phyloP scores from a whole-genome alignment of 1,140 invertebrate genomes.

The Gonatopus flavifemur region DNA sequence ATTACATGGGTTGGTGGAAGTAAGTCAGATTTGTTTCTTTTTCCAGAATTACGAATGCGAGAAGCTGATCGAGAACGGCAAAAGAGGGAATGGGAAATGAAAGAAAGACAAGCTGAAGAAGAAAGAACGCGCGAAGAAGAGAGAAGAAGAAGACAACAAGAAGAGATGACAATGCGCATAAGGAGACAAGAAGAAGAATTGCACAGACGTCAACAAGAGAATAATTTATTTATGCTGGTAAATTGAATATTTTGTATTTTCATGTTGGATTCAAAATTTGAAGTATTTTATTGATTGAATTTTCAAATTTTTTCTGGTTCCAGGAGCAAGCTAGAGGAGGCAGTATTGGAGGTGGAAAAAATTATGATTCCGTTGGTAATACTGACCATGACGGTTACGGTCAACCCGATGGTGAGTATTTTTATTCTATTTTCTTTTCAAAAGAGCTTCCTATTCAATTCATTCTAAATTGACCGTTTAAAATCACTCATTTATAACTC shows the following conservation, averaged over 20 bases:
- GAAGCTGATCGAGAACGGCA: conserved; percentile 85
- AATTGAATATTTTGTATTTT: conserved; percentile 10
- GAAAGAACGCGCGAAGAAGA: conserved; percentile 75
- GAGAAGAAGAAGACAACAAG: conserved; percentile 70
- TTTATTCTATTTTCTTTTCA: conserved; percentile 4
- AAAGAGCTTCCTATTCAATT: no score
- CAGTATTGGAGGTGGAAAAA: conserved; percentile 39
- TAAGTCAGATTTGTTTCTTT: conserved; percentile 5
- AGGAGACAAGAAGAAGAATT: conserved; percentile 80
- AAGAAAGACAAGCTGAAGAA: conserved; percentile 80
- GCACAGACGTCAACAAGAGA: conserved; percentile 77
- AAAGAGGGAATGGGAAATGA: conserved; percentile 86
- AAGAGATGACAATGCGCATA: conserved; percentile 75
- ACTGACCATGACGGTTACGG: conserved; percentile 54
- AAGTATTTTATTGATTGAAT: conserved; percentile 1
- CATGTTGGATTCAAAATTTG: background rate
- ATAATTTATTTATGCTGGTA: conserved; percentile 79
- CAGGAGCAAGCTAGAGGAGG: conserved; percentile 51
- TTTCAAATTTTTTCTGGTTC: background rate
- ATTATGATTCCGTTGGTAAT: conserved; percentile 49
- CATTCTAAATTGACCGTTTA: no score
- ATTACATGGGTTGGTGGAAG: no score
- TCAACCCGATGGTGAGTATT: conserved; percentile 47
- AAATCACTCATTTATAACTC: no score
- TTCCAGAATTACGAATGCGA: conserved; percentile 76